Base-by-base conservation (phyloP, 2,797 vertebrate genomes). In the Emys orbicularis region DNA sequence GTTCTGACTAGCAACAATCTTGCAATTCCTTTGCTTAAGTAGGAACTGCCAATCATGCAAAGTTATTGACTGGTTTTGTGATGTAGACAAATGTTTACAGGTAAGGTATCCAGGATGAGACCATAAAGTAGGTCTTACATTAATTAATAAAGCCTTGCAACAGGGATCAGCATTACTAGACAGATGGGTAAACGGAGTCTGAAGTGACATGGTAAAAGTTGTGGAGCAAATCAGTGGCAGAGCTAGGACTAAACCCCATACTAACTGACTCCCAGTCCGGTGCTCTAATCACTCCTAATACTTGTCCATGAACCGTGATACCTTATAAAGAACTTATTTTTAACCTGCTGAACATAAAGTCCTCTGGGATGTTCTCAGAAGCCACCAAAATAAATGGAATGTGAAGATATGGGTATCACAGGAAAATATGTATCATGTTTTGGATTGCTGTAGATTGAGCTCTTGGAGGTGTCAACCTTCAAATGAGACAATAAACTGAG, bases 351-450 rank as follows among this genome's bases (percentile, higher is more conserved):
- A 91, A 5, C 1, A 1, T 29, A 65, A 29, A 95, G 83, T 65
- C 9, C 83, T 8, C 6, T 31, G 79, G 10, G 10, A 59, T 68
- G n/a, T 59, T 59, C 34, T 41, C 72, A 13, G 23, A 76, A 8
- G 23, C 56, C 61, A 88, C 18, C 79, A 29, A 83, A 90, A 37
- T 5, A 44, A 49, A 76, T 1, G 87, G 74, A 59, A 90, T 21
- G 1, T 86, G 31, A 52, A 84, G 27, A 5, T 84, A 7, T 12
- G 21, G 50, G 3, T 81, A 16, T 15, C 0, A 0, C 76, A 37
- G 56, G 72, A 72, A 34, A n/a, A 79, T 0, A 0, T 15, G 2
- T 16, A 0, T 61, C 19, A 50, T 81, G 21, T 27, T 79, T 23
- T 53, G 12, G 2, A 1, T 2, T 34, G 44, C 5, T 34, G 5